These are phyloP conservation scores for Sarcophaga peregrina DNA, from an alignment of 1,140 invertebrate species.

Conservation along the genomic window DNA sequence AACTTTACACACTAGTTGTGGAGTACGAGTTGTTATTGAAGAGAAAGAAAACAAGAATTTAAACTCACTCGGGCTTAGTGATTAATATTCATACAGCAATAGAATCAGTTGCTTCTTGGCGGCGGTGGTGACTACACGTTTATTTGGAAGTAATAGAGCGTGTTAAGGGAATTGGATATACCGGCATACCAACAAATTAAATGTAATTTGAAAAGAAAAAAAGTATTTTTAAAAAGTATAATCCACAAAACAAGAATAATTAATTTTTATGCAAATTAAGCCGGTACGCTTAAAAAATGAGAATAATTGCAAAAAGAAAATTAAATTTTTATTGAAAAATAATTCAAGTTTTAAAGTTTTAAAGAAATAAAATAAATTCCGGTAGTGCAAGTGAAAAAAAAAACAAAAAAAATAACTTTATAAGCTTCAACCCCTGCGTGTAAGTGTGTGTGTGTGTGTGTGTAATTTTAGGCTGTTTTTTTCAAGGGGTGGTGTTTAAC, in stretches of 20 bases:
- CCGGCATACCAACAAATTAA: conserved; percentile 7
- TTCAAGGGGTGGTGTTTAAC: not conserved
- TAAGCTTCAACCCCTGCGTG: not conserved
- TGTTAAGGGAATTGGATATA: not conserved
- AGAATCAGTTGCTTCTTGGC: conserved; percentile 19
- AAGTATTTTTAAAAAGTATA: not conserved
- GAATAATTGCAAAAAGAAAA: too few species aligned
- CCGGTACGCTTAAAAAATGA: not conserved
- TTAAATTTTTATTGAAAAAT: not conserved
- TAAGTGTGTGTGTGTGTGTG: not conserved
- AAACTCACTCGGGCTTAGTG: not conserved
- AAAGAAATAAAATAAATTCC: conserved; percentile 25
- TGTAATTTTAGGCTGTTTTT: not conserved
- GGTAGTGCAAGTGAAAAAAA: conserved; percentile 20
- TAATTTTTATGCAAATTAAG: too few species aligned
- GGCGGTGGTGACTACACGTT: conserved; percentile 20
- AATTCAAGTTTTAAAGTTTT: not conserved
- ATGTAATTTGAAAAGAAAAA: not conserved
- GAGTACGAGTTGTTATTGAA: too few species aligned
- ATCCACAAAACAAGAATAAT: not conserved
- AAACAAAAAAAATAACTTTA: conserved; percentile 21
- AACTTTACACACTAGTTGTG: too few species aligned
- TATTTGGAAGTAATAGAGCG: not conserved
- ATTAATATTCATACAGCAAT: not conserved
- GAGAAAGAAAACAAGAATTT: too few species aligned